These are phyloP conservation scores for Chaenogobius annularis DNA, from an alignment of 2,113 vertebrate species.

Conservation along the genomic window DNA sequence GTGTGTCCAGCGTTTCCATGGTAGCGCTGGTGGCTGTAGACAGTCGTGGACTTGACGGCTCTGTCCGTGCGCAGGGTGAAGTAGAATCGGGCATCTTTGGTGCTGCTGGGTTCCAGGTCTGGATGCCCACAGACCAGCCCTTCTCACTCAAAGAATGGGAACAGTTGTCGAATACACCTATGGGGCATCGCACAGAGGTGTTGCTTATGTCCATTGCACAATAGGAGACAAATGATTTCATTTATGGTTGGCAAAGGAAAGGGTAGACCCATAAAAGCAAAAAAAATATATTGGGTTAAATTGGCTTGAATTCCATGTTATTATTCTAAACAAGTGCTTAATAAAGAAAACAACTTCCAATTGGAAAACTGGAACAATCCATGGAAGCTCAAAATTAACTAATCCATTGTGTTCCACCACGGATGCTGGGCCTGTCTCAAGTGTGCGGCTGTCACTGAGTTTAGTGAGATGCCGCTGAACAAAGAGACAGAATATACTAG, in stretches of 20 bases:
- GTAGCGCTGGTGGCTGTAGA: conserved; percentile 81
- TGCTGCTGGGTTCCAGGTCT: conserved; percentile 74
- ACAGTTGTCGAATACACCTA: conserved; percentile 96
- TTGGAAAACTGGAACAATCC: background rate
- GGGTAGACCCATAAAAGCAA: background rate
- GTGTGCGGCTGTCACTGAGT: background rate
- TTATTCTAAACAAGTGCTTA: background rate
- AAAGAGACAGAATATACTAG: conserved; percentile 45
- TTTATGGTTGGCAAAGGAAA: background rate
- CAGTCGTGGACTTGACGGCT: conserved; percentile 77
- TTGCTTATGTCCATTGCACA: background rate
- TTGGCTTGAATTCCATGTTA: too few relatives aligned
- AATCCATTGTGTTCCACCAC: background rate
- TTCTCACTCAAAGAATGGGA: conserved; percentile 86
- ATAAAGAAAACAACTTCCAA: background rate
- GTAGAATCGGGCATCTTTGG: conserved; percentile 88
- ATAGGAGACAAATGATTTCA: background rate
- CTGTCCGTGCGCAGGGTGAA: conserved; percentile 92
- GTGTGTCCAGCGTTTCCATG: conserved; percentile 84
- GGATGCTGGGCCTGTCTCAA: background rate
- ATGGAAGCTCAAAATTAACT: background rate
- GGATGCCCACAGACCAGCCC: conserved; percentile 93
- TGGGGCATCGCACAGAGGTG: conserved; percentile 13
- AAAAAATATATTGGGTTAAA: background rate
- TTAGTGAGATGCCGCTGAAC: conserved; percentile 24